Evolutionary conservation across 2,888 invertebrate species (phyloP), one percentile per base, ranked within the genome.

Genomic region (Mesorhabditis spiculigera): DNA sequence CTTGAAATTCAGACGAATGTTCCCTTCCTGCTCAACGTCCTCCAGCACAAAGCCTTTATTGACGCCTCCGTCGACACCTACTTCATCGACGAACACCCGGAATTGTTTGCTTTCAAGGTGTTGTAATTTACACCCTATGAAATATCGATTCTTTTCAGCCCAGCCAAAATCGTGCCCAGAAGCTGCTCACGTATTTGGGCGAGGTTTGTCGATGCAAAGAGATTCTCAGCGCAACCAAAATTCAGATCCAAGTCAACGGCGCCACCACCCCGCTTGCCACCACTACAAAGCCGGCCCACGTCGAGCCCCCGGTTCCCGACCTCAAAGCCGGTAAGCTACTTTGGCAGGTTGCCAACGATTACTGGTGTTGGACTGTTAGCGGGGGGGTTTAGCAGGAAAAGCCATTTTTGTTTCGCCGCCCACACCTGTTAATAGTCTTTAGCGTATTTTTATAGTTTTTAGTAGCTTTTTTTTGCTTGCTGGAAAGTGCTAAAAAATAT

Each of bases 51-150:
- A 86, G 94, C 94, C 87, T 99, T 98, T 90, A 89, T 95, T 63
- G 93, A 92, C 79, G 97, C 94, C 84, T 90, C 92, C 0, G 91
- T 97, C 0, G 97, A 98, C 88, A 98, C 98, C 0, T 93, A 95
- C 87, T 98, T 99, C 88, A 97, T 98, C 82, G 85, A 99, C 87
- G 95, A 97, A 86, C 91, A 99, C 87, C 97, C 98, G 0, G 92
- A 95, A 82, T 90, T 99, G 42, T 79, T 79, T 75, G 75, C 78
- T 50, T 79, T 79, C 74, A 76, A 76, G n/a, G 63, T 65, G 13
- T 16, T 62, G 5, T 42, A 13, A 45, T 4, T 67, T 43, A 5
- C 43, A 41, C 65, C 16, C 8, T 6, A 63, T 28, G 42, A 43
- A 65, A 41, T 43, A 10, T 43, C 16, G 43, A 16, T 63, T 63